Conservation (phyloP, 2,888 invertebrate genomes). For the Beris chalybata region DNA sequence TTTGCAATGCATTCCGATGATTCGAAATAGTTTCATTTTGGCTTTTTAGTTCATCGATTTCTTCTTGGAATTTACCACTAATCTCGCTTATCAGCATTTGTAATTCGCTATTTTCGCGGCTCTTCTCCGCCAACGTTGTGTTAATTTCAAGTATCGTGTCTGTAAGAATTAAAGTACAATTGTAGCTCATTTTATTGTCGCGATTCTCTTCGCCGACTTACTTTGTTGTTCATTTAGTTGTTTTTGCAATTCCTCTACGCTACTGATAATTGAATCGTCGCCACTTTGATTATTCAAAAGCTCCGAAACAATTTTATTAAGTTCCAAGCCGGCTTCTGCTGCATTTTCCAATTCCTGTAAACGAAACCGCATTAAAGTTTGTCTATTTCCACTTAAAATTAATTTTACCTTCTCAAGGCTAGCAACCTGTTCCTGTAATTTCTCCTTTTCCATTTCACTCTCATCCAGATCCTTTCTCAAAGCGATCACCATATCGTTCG, state of each 20-base stretch:
- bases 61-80: constrained; percentile 59
- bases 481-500: constrained; percentile 71
- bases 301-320: constrained; percentile 69
- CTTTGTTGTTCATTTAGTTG: constrained; percentile 68
- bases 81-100: constrained; percentile 53
- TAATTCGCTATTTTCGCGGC: constrained; percentile 61
- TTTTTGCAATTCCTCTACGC: constrained; percentile 67
- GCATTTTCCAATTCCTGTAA: constrained; percentile 72
- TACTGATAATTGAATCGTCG: constrained; percentile 64
- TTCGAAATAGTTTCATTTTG: constrained; percentile 60
- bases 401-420: constrained; percentile 64
- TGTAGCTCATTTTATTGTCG: not conserved
- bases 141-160: constrained; percentile 60
- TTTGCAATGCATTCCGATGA: constrained; percentile 52
- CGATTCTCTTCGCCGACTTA: constrained; percentile 39
- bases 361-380: constrained; percentile 2
- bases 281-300: constrained; percentile 69
- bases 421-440: constrained; percentile 68
- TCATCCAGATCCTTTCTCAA: constrained; percentile 67
- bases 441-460: constrained; percentile 55
- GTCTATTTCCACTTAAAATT: not conserved
- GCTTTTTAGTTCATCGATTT: constrained; percentile 62
- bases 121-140: constrained; percentile 59
- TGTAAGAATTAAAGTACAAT: not conserved
- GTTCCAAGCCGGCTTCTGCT: constrained; percentile 76